Percentiles rank a stretch among this genome's conserved stretches.
Conservation (phyloP, 2,888 invertebrate species). For the Biston betularia region DNA sequence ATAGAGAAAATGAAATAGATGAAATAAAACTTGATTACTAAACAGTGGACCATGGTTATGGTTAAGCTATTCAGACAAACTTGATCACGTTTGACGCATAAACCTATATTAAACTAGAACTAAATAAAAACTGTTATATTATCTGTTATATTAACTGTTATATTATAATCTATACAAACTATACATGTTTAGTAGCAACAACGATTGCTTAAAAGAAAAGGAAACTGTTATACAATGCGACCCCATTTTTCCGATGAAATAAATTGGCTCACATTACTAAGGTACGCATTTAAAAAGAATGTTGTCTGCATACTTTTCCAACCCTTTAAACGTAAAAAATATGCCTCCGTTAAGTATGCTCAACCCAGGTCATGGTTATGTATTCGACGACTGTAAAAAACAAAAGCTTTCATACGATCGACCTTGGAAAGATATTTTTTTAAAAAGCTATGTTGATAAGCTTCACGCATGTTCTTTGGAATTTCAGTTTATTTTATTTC, state of each 20-base stretch:
- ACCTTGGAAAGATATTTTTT: slow-evolving; percentile 23
- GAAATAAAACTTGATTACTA: too few species aligned
- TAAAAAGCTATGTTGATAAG: slow-evolving; percentile 14
- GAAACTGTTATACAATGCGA: slow-evolving; percentile 12
- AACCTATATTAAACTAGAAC: too few species aligned
- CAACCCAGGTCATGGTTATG: slow-evolving; percentile 30
- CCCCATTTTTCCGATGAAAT: slow-evolving; percentile 21
- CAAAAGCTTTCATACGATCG: slow-evolving; percentile 10
- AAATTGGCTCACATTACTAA: slow-evolving; percentile 15
- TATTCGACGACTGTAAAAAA: slow-evolving; percentile 16
- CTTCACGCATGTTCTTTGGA: slow-evolving; percentile 1
- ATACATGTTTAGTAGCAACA: neutral
- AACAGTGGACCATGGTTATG: too few species aligned
- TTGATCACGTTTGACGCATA: too few species aligned
- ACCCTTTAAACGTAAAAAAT: slow-evolving; percentile 23
- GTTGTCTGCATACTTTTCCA: slow-evolving; percentile 19
- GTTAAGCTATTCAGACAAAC: neutral
- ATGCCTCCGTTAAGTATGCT: slow-evolving; percentile 18
- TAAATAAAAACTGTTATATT: neutral
- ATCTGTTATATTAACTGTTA: neutral
- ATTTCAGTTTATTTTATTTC: too few species aligned
- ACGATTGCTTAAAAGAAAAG: neutral
- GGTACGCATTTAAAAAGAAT: slow-evolving; percentile 22
- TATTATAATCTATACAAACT: neutral
- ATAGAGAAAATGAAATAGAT: too few species aligned